Conservation (phyloP, 2,113 vertebrate genomes). For the Gopherus flavomarginatus region DNA sequence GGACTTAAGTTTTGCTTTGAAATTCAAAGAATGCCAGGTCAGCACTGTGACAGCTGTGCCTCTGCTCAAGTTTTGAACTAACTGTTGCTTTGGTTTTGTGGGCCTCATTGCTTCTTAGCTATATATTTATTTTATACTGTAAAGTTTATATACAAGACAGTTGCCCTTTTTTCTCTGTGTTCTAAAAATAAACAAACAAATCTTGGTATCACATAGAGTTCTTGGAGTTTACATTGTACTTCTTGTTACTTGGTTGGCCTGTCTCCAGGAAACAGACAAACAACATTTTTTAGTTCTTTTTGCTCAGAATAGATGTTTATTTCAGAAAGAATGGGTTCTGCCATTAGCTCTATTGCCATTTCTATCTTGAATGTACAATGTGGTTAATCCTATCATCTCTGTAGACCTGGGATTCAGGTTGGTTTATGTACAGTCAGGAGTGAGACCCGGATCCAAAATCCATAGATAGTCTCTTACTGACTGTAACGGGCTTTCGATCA, state of each 20-base stretch:
- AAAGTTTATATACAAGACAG: slow-evolving; percentile 47
- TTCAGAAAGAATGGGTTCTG: background rate
- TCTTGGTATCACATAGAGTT: slow-evolving; percentile 34
- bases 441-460: accelerated
- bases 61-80: slow-evolving; percentile 61
- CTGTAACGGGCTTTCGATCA: background rate
- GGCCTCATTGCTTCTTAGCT: slow-evolving; percentile 11
- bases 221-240: background rate
- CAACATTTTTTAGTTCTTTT: background rate
- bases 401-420: background rate
- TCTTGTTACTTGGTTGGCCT: slow-evolving; percentile 27
- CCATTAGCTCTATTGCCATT: background rate
- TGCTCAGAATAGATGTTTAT: background rate
- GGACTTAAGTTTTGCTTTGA: slow-evolving; percentile 56
- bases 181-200: slow-evolving; percentile 29
- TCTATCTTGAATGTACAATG: background rate
- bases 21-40: slow-evolving; percentile 48
- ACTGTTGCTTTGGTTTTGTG: slow-evolving; percentile 60
- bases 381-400: background rate
- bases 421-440: background rate
- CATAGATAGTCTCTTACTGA: background rate
- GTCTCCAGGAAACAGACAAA: background rate
- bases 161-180: slow-evolving; percentile 19
- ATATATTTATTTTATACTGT: slow-evolving; percentile 43
- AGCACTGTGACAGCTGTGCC: slow-evolving; percentile 66